These are phyloP conservation scores for Poecilia wingei DNA, from an alignment of 2,797 vertebrate species.

Conservation along the genomic window DNA sequence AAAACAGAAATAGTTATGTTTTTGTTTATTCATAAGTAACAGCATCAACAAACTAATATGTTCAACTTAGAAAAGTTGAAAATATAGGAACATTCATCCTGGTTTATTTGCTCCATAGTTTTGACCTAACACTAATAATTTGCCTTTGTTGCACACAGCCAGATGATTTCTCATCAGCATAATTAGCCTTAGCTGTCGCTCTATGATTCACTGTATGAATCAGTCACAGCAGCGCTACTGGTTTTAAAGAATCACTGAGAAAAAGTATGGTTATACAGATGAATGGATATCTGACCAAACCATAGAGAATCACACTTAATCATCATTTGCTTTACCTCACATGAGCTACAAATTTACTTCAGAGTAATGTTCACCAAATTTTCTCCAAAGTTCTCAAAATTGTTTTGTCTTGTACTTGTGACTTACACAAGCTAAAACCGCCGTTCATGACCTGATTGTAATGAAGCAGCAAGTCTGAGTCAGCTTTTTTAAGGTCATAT, in stretches of 20 bases:
- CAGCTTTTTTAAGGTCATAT: constrained; percentile 56
- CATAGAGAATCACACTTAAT: neutral
- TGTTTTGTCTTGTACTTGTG: constrained; percentile 17
- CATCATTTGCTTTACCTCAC: neutral
- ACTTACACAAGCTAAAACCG: constrained; percentile 19
- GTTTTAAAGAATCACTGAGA: constrained; percentile 4
- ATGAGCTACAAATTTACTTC: constrained; percentile 1
- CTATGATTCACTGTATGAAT: constrained; percentile 20
- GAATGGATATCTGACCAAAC: neutral
- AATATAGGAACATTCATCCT: neutral
- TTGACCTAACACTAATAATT: neutral
- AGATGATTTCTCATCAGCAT: neutral
- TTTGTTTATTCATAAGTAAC: neutral
- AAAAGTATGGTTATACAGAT: constrained; percentile 1
- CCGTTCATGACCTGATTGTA: constrained; percentile 35
- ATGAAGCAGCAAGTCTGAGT: constrained; percentile 63
- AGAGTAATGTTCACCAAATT: neutral
- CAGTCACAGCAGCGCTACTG: constrained; percentile 17
- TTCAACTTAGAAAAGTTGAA: neutral
- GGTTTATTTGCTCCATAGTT: neutral
- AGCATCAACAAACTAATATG: neutral
- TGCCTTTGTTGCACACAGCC: neutral
- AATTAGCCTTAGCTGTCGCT: neutral
- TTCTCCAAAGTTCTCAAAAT: neutral
- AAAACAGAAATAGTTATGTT: neutral